phyloP scores from a whole-genome alignment of 2,113 vertebrate species.

The Orycteropus afer region DNA sequence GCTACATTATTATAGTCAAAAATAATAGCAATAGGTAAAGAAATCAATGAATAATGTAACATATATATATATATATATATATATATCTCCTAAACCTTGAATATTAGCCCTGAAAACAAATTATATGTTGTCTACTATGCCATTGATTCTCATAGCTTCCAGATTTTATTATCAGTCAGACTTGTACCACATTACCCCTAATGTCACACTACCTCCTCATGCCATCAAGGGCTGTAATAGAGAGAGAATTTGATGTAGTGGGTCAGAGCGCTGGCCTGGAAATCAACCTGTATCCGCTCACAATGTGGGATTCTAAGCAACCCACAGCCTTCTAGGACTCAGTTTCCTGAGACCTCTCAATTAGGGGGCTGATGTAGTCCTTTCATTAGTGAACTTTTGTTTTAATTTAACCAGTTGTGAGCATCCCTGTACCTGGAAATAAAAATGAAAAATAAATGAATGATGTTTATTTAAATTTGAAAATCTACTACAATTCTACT shows the following conservation, averaged over 20 bases:
- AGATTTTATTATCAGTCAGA: not conserved
- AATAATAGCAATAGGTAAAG: not conserved
- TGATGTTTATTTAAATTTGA: not conserved
- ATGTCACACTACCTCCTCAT: not conserved
- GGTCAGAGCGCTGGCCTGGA: not conserved
- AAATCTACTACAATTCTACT: not conserved
- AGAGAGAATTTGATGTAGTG: not conserved
- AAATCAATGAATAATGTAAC: not conserved
- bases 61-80: too few species aligned
- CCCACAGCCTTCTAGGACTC: not conserved
- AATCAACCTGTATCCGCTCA: not conserved
- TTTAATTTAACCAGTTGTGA: not conserved
- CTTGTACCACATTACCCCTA: not conserved
- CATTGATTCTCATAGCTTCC: not conserved
- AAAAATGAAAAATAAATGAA: not conserved
- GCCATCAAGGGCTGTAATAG: not conserved
- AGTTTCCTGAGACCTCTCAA: not conserved
- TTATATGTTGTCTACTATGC: not conserved
- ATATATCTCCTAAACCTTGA: too few species aligned
- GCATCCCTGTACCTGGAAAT: not conserved
- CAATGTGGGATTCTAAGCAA: not conserved
- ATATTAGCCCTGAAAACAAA: not conserved
- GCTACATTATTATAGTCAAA: conserved; percentile 6
- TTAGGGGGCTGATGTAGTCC: not conserved
- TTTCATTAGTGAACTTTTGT: not conserved